Base-by-base conservation (phyloP, 2,113 vertebrate genomes). In the Oreocharis arfaki region DNA sequence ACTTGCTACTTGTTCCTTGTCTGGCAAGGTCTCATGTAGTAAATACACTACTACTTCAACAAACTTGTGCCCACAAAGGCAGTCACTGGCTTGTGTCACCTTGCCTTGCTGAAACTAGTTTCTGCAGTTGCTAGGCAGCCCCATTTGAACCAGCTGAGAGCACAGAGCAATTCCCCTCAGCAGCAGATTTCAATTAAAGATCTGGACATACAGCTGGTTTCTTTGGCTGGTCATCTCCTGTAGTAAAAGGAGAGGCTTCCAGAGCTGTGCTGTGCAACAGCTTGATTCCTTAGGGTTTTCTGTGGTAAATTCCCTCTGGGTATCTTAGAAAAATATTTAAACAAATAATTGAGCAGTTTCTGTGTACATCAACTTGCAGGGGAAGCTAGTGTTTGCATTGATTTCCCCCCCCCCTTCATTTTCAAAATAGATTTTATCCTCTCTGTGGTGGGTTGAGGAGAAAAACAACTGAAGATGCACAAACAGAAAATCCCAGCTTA, bases 101-200 rank as follows among this genome's bases (percentile, higher is more conserved):
- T 49, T 0, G 1, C 76, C 93, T 71, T n/a, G 18, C 92, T 56
- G 79, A 90, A 96, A 84, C 49, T 94, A 95, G 50, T 95, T 97
- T 93, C 84, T 89, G 61, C 87, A 96, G 94, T 95, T 97, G 85
- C 96, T 97, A 91, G 81, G 84, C 95, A 94, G 95, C 92, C 89
- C 16, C 35, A 81, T 95, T 97, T 96, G 95, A 92, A 89, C 56
- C 68, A 90, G 94, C 96, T 93, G 94, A 91, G 96, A 92, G 64
- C 64, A 78, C 6, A 6, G 49, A 92, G 9, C 74, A 85, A 67
- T 83, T 97, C 80, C 37, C 50, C 44, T 81, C 70, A 42, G 74
- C 61, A 78, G 35, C 60, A 84, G 68, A 78, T 96, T 97, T 97
- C 91, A 90, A 61, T 97, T 95, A 95, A 88, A 90, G 55, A 57